Conservation (phyloP, 2,888 invertebrate genomes). For the Mesorhabditis belari region DNA sequence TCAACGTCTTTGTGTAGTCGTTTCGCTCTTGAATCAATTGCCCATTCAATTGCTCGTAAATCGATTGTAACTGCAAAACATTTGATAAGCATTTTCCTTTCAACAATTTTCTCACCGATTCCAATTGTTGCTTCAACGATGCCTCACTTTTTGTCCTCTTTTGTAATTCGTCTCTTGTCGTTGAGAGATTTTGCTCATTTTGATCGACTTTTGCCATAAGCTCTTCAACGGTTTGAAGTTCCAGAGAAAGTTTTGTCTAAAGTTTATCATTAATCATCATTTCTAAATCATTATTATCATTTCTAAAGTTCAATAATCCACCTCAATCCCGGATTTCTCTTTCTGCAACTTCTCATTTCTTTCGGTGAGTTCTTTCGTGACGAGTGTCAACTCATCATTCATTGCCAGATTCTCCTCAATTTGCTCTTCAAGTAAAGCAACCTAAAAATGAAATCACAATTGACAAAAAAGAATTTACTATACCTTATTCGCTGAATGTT, state of each 20-base stretch:
- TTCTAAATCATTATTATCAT: too few relatives aligned
- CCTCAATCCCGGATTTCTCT: conserved; percentile 10
- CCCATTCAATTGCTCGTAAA: neutral
- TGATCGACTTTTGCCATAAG: neutral
- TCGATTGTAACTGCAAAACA: neutral
- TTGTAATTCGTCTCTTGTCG: neutral
- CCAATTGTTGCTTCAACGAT: too few relatives aligned
- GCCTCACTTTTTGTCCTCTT: neutral
- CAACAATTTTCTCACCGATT: neutral
- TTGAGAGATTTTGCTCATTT: neutral
- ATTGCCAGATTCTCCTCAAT: conserved; percentile 30
- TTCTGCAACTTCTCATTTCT: conserved; percentile 13
- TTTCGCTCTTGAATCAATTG: neutral
- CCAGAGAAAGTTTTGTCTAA: neutral
- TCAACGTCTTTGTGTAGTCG: neutral
- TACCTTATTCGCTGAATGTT: neutral
- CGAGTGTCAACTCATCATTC: conserved; percentile 15
- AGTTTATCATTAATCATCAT: neutral
- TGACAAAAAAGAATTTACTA: too few relatives aligned
- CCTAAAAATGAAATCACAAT: too few relatives aligned
- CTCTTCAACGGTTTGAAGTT: neutral
- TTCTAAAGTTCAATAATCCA: neutral
- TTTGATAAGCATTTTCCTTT: neutral
- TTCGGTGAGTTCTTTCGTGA: conserved; percentile 4
- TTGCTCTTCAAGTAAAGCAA: conserved; percentile 11